phyloP scores from a whole-genome alignment of 2,888 invertebrate species.

The Thyatira batis region DNA sequence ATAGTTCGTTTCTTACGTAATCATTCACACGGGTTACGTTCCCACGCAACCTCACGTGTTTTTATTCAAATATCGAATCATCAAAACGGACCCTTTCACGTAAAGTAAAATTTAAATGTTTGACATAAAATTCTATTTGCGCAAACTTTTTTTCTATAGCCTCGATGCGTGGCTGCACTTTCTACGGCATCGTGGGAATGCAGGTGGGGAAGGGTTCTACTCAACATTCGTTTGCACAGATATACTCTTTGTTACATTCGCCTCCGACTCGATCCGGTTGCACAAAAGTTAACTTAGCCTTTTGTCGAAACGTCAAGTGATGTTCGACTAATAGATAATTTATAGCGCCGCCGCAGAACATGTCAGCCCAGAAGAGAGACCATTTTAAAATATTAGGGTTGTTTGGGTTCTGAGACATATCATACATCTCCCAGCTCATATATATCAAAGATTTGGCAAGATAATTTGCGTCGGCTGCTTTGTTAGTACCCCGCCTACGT shows the following conservation, averaged over 20 bases:
- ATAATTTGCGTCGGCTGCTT: constrained; percentile 59
- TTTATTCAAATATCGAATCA: constrained; percentile 51
- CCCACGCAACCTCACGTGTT: constrained; percentile 61
- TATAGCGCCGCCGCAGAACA: constrained; percentile 67
- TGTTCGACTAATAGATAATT: constrained; percentile 79
- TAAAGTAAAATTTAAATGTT: constrained; percentile 68
- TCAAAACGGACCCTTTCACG: constrained; percentile 60
- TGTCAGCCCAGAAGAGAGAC: constrained; percentile 50
- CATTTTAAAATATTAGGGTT: constrained; percentile 76
- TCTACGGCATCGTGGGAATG: constrained; percentile 78
- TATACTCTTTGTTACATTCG: constrained; percentile 51
- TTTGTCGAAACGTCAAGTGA: constrained; percentile 77
- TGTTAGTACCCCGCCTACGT: constrained; percentile 31
- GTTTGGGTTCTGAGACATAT: constrained; percentile 51
- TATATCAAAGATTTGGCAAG: constrained; percentile 57
- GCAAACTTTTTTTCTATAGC: constrained; percentile 59
- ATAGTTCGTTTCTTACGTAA: constrained; percentile 31
- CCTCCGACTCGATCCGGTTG: constrained; percentile 59
- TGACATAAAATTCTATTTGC: constrained; percentile 74
- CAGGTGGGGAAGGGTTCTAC: constrained; percentile 79
- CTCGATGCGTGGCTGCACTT: constrained; percentile 61
- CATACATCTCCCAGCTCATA: constrained; percentile 51
- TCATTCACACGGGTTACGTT: constrained; percentile 44
- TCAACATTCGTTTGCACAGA: constrained; percentile 47
- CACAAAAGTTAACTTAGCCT: constrained; percentile 74